Conservation (phyloP, 1,140 invertebrate genomes). For the Drosophila hydei region DNA sequence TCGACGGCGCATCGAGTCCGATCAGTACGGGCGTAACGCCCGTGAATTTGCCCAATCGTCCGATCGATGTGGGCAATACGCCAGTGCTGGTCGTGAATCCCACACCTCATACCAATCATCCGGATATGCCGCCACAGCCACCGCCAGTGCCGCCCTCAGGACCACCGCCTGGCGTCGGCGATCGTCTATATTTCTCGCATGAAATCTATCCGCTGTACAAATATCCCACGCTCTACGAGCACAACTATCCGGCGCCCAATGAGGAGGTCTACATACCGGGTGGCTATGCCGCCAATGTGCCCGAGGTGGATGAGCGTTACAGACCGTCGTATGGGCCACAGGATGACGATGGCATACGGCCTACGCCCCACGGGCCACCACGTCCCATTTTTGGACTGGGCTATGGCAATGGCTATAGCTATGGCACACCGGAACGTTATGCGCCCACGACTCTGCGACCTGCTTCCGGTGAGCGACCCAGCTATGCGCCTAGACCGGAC, state of each 20-base stretch:
- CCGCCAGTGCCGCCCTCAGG: constrained; percentile 31
- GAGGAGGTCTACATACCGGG: constrained; percentile 74
- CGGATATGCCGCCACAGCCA: neutral
- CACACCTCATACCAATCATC: constrained; percentile 63
- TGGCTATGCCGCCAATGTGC: constrained; percentile 79
- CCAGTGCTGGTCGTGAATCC: constrained; percentile 73
- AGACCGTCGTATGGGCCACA: constrained; percentile 49
- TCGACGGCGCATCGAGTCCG: constrained; percentile 49
- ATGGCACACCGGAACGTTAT: constrained; percentile 73
- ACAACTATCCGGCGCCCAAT: constrained; percentile 80
- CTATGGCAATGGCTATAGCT: constrained; percentile 82
- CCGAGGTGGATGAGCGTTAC: constrained; percentile 73
- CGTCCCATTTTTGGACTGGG: constrained; percentile 77
- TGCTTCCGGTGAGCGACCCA: constrained; percentile 49
- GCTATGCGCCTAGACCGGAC: constrained; percentile 50
- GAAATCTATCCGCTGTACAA: constrained; percentile 81
- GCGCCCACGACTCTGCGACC: constrained; percentile 62
- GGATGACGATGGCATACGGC: constrained; percentile 47
- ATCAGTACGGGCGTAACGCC: constrained; percentile 66
- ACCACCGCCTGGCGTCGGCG: constrained; percentile 49
- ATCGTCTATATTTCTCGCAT: constrained; percentile 80
- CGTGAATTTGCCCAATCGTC: constrained; percentile 70
- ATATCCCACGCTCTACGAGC: constrained; percentile 79
- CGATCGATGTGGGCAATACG: constrained; percentile 67
- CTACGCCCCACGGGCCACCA: constrained; percentile 63